Evolutionary conservation across 2,797 vertebrate genomes (phyloP).

Genomic region (Sphaeramia orbicularis): DNA sequence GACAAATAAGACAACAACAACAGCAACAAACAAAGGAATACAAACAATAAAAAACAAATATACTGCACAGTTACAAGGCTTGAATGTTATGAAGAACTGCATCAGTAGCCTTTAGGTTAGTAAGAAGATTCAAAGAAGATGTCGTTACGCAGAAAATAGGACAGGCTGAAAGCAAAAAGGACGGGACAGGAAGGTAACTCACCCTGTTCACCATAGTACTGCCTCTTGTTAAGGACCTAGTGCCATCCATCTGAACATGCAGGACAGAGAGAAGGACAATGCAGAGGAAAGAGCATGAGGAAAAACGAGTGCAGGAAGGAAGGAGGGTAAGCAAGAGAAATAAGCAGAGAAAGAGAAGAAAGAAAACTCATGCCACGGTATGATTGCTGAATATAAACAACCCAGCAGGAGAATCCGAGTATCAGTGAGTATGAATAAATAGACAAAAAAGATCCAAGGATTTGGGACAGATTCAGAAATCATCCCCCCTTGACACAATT

Average conservation of each 20-base stretch:
- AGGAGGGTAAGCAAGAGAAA: constrained; percentile 11
- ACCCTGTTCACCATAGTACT: constrained; percentile 85
- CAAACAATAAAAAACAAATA: constrained; percentile 55
- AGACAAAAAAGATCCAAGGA: neutral
- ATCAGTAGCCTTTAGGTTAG: constrained; percentile 49
- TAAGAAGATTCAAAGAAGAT: constrained; percentile 39
- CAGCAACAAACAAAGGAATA: constrained; percentile 59
- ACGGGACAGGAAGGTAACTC: constrained; percentile 67
- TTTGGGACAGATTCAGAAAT: neutral
- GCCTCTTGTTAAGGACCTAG: constrained; percentile 83
- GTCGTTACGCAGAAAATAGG: constrained; percentile 49
- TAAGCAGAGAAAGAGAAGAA: constrained; percentile 17
- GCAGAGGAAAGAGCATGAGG: constrained; percentile 53
- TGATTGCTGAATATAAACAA: neutral
- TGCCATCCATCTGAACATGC: constrained; percentile 83
- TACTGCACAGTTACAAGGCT: constrained; percentile 16
- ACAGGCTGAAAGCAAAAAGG: constrained; percentile 36
- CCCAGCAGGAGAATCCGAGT: neutral
- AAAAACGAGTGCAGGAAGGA: constrained; percentile 50
- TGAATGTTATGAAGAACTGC: constrained; percentile 31
- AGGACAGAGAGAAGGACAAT: constrained; percentile 41
- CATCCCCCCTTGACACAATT: too few species aligned
- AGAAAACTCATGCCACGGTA: constrained; percentile 10
- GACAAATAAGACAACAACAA: constrained; percentile 75
- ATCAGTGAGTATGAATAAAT: constrained; percentile 1